A percentile compares a stretch with the other conserved stretches of the same genome.
Conservation (phyloP, 2,888 invertebrate genomes). For the Heliconius cydno region DNA sequence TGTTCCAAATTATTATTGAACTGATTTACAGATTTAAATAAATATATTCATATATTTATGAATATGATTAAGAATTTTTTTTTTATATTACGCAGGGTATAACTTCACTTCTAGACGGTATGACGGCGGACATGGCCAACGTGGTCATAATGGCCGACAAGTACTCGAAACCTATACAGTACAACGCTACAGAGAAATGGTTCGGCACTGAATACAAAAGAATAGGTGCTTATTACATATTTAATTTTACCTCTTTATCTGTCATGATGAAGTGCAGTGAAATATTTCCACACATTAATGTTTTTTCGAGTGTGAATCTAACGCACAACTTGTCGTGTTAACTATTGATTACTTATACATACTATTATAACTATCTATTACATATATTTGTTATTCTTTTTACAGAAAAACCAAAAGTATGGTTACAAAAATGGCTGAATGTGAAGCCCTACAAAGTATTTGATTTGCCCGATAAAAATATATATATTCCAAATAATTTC, state of each 20-base stretch:
- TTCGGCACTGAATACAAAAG: conserved; percentile 91
- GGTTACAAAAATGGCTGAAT: conserved; percentile 85
- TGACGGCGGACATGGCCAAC: conserved; percentile 87
- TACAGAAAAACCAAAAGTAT: conserved; percentile 84
- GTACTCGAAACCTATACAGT: conserved; percentile 76
- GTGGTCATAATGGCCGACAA: conserved; percentile 87
- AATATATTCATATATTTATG: too few species aligned
- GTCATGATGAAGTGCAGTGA: too few species aligned
- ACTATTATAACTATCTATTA: too few species aligned
- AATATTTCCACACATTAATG: too few species aligned
- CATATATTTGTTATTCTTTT: conserved; percentile 20
- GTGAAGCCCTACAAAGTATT: conserved; percentile 84
- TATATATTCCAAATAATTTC: conserved; percentile 89
- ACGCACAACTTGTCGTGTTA: too few species aligned
- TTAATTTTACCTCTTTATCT: not conserved
- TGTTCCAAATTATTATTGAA: not conserved
- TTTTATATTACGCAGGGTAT: conserved; percentile 77
- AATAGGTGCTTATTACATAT: conserved; percentile 27
- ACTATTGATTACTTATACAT: too few species aligned
- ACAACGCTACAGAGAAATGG: conserved; percentile 90
- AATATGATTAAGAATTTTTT: too few species aligned
- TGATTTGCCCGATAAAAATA: conserved; percentile 87
- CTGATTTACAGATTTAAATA: too few species aligned
- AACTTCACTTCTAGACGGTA: conserved; percentile 81
- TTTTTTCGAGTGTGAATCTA: too few species aligned